Base-by-base conservation (phyloP, 35 echinoderm and acorn worm species). In the Apostichopus californicus region DNA sequence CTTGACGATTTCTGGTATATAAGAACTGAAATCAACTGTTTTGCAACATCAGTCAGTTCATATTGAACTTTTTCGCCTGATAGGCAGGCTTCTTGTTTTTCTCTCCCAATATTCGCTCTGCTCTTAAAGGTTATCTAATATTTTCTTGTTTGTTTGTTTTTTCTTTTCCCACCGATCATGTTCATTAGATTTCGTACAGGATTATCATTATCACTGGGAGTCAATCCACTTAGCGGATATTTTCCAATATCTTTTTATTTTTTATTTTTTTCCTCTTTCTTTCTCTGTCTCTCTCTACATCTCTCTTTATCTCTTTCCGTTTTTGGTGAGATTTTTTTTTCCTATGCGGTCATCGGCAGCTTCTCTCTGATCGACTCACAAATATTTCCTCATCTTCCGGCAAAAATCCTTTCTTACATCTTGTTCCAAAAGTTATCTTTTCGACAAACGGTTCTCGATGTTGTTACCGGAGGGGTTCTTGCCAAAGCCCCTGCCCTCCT, bases 361-460 rank as follows among this genome's bases (percentile, higher is more conserved):
- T 85, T 54, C 26, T 59, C 12, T 59, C 56, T 23, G 54, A 85
- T 85, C 81, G 5, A 85, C 57, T 58, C n/a, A 58, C 78, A 85
- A 85, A 85, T 58, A 85, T 85, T 85, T 85, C 81, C 54, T 85
- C 81, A 85, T 85, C 81, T 85, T 25, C 81, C 81, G 81, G 81
- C 81, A 21, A 85, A 85, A 58, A 54, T 59, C 71, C n/a, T 75
- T 18, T 55, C 55, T 85, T 59, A 59, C 81, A 85, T 85, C 81
- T 85, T 85, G 54, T 85, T 58, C 57, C 81, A 75, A 75, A 68
- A 75, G 71, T 75, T 75, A 75, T 75, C 71, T 18, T 75, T 75
- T 61, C 21, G 71, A 75, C 71, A 75, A 75, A 75, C 71, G 71
- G 15, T 75, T 22, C 71, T 75, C 21, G 20, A 20, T 75, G 0